Conservation (phyloP, 2,113 vertebrate species). For the Ctenodactylus gundi region DNA sequence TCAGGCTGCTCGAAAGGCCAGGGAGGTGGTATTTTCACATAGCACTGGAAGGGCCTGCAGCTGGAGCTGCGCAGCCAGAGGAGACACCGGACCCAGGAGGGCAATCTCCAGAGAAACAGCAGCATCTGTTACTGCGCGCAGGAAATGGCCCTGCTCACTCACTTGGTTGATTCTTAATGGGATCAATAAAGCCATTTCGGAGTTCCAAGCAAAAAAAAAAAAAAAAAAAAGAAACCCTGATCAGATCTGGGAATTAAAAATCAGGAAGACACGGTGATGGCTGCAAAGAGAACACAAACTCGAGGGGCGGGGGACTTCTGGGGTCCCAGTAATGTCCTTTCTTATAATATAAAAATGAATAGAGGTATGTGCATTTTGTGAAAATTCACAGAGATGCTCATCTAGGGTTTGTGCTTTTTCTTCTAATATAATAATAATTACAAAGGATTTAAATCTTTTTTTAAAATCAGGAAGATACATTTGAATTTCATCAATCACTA, state of each 20-base stretch:
- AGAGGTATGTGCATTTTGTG: not conserved
- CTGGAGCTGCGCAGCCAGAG: constrained; percentile 42
- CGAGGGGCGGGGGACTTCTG: not conserved
- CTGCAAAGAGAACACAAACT: not conserved
- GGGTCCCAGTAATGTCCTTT: not conserved
- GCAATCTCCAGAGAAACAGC: constrained; percentile 64
- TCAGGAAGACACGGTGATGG: constrained; percentile 25
- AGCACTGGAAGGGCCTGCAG: constrained; percentile 58
- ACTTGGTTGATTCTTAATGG: constrained; percentile 69
- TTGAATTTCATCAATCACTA: constrained; percentile 38
- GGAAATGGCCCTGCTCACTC: constrained; percentile 64
- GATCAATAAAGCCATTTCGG: constrained; percentile 70
- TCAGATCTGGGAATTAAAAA: constrained; percentile 47
- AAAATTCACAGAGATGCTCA: constrained; percentile 12
- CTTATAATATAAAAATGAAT: not conserved
- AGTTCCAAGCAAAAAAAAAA: not conserved
- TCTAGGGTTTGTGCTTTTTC: not conserved
- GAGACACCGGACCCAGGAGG: constrained; percentile 64
- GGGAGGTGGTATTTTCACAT: constrained; percentile 15
- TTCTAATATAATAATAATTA: not conserved
- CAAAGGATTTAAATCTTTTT: not conserved
- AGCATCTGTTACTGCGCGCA: constrained; percentile 69
- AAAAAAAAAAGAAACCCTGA: constrained; percentile 32
- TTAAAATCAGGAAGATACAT: not conserved
- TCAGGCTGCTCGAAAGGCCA: constrained; percentile 33